Base-by-base conservation (phyloP, 2,797 vertebrate genomes). In the Neomorphus geoffroyi region DNA sequence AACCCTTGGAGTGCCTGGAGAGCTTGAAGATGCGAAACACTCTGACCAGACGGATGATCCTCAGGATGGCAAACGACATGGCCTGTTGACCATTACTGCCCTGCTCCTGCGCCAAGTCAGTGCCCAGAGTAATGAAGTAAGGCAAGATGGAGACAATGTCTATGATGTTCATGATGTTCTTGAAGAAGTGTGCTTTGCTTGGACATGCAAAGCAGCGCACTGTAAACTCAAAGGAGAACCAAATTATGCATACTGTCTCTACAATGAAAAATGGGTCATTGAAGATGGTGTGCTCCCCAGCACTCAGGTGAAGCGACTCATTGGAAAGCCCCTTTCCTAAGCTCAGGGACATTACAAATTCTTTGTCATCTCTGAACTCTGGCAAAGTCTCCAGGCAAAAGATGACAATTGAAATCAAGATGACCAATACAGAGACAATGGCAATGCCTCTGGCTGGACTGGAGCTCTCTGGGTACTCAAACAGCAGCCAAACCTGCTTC, bases 101-200 rank as follows among this genome's bases (percentile, higher is more conserved):
- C 94, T 98, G 99, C 85, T 99, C 98, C 96, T 99, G 98, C 6
- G 99, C 99, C 96, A 99, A 98, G 93, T 99, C 99, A 5, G 99
- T 99, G 97, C 99, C 99, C 82, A 99, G 98, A 26, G 99, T 99
- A 92, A 99, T 99, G 98, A 99, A 99, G 88, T 99, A 99, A 99
- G 99, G 99, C 99, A 99, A 98, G 97, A 99, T 99, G 98, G 99
- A 99, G 27, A 99, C 99, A 19, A 99, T 99, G 98, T 99, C 99
- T 95, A 99, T 99, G 71, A 99, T 98, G 98, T 99, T 99, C 99
- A 99, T 99, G 92, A 99, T 98, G 98, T 99, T 99, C 96, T 99
- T 99, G 96, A 99, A 99, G 98, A 99, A 99, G 30, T 97, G 98
- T 3, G 99, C 62, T 97, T 99, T 99, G 98, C 99, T 99, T 6